Conservation (phyloP, 2,888 invertebrate species). For the Arrhopalites spinosus region DNA sequence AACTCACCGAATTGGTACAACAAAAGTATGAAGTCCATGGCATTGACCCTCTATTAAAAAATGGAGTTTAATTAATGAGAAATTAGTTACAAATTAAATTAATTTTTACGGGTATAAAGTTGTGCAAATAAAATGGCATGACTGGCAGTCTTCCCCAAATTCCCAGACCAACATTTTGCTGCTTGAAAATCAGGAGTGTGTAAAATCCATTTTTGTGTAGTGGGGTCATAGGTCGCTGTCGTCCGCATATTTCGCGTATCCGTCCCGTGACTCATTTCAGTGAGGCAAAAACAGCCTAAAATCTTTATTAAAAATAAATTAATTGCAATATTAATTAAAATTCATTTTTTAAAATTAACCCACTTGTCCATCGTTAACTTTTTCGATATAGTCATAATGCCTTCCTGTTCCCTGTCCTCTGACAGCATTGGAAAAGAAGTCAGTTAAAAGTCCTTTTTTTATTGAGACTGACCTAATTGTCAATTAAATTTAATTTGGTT, state of each 20-base stretch:
- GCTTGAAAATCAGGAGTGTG: constrained; percentile 78
- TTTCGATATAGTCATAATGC: constrained; percentile 58
- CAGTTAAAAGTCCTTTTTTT: constrained; percentile 50
- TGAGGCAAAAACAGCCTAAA: constrained; percentile 62
- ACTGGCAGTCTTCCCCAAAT: constrained; percentile 80
- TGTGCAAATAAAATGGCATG: constrained; percentile 88
- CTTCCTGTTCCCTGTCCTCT: constrained; percentile 59
- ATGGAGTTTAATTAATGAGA: no score
- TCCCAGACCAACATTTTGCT: constrained; percentile 88
- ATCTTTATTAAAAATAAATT: constrained; percentile 32
- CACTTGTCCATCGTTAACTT: constrained; percentile 59
- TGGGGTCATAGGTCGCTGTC: constrained; percentile 77
- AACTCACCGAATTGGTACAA: constrained; percentile 75
- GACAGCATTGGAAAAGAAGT: constrained; percentile 59
- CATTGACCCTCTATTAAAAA: constrained; percentile 73
- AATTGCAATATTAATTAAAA: constrained; percentile 1
- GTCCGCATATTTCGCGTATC: constrained; percentile 87
- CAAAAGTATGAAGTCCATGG: constrained; percentile 87
- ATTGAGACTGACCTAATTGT: constrained; percentile 32
- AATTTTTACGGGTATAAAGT: constrained; percentile 78
- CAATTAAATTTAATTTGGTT: background rate
- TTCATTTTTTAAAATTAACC: background rate
- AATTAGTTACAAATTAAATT: no score
- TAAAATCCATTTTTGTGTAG: constrained; percentile 73
- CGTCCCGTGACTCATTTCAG: constrained; percentile 89